phyloP scores from a whole-genome alignment of 2,113 vertebrate genomes.

The Apistogramma diplotaenia region DNA sequence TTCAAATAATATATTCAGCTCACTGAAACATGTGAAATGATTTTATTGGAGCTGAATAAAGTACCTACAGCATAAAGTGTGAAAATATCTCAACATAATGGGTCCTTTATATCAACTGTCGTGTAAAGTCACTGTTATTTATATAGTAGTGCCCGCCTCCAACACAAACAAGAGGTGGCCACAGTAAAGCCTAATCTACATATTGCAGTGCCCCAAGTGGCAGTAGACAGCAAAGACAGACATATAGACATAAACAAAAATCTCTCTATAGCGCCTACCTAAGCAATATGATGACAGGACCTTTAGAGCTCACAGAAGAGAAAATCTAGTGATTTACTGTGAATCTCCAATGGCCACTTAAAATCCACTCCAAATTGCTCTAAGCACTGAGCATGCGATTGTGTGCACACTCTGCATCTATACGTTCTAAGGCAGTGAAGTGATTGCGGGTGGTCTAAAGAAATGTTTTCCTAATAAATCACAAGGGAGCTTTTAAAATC shows the following conservation, averaged over 20 bases:
- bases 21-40: background rate
- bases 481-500: slow-evolving; percentile 53
- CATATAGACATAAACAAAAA: background rate
- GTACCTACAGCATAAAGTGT: background rate
- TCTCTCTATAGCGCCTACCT: background rate
- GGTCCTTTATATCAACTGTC: background rate
- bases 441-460: slow-evolving; percentile 36
- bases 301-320: background rate
- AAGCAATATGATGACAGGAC: background rate
- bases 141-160: too few species aligned
- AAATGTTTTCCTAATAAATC: slow-evolving; percentile 66
- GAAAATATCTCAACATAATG: background rate
- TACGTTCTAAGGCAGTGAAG: slow-evolving; percentile 8
- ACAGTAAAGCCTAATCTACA: background rate
- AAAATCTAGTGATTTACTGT: slow-evolving; percentile 22
- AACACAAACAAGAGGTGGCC: background rate
- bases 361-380: slow-evolving; percentile 44
- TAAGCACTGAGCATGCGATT: background rate
- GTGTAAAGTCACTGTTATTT: background rate
- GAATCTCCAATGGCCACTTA: slow-evolving; percentile 29
- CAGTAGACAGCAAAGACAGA: background rate
- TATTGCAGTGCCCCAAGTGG: background rate
- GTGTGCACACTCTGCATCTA: slow-evolving; percentile 25
- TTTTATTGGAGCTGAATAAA: background rate
- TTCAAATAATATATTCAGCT: background rate